Evolutionary conservation across 2,888 invertebrate species (phyloP), one percentile per base, ranked within the genome.

Genomic region (Idaea dimidiata): DNA sequence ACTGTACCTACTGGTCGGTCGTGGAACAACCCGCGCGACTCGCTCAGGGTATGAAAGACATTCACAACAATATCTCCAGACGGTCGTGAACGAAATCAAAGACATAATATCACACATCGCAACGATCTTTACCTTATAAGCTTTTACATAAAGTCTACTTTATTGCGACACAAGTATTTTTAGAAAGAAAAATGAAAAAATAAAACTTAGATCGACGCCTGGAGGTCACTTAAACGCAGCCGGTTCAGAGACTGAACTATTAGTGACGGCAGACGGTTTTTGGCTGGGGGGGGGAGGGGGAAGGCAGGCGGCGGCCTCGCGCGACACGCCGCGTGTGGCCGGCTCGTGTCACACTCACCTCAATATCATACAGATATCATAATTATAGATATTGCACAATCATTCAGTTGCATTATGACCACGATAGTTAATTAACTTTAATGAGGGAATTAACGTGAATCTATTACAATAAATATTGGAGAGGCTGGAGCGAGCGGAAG

Each of bases 151-250:
- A 32, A 62, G 66, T 67, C 67, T 16, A 16, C 62, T 62, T 66
- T 69, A 17, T 5, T 18, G 55, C 6, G 57, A 3, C 10, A 1
- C 0, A 8, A 8, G 14, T 61, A 63, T 64, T 63, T 65, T 72
- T 68, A 64, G 62, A 65, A 66, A 71, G 61, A 64, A 70, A 72
- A 74, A 68, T 73, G 64, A 66, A 64, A 70, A 71, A 70, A 73
- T 70, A 72, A 72, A 72, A 75, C 71, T 78, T 70, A 75, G 68
- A 70, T 67, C 65, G 66, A 58, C 71, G 66, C 68, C 70, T 71
- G 68, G 71, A 72, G 75, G 75, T 81, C 80, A 81, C 78, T 81
- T 79, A 81, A 74, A 71, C 70, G 73, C 72, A 70, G 75, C 77
- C 67, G 73, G 76, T 75, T 71, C 71, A 63, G 60, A 57, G 68